A percentile compares a stretch with the other conserved stretches of the same genome.
Evolutionary conservation across 2,113 vertebrate species (phyloP).

Genomic region (Engraulis encrasicolus): DNA sequence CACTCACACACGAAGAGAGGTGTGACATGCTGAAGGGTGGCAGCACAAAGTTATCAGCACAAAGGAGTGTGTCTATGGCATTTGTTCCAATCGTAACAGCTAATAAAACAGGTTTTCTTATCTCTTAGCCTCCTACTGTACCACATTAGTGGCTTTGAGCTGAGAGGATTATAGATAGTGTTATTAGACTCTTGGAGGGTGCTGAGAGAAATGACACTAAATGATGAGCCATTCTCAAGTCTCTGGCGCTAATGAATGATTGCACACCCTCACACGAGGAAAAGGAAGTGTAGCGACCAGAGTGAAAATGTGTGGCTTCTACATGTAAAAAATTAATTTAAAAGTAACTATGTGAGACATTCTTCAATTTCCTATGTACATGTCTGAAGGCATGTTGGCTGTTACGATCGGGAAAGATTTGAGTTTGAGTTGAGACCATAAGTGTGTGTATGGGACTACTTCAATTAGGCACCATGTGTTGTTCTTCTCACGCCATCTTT

Average conservation of each 20-base stretch:
- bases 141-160: not conserved
- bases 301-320: too few relatives aligned
- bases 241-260: not conserved
- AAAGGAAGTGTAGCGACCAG: too few relatives aligned
- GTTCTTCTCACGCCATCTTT: too few relatives aligned
- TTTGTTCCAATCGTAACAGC: not conserved
- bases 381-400: too few relatives aligned
- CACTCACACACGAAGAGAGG: too few relatives aligned
- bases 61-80: not conserved
- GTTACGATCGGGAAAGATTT: too few relatives aligned
- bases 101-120: not conserved
- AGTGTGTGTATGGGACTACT: too few relatives aligned
- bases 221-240: slow-evolving; percentile 1
- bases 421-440: too few relatives aligned
- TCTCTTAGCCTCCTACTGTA: not conserved
- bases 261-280: not conserved
- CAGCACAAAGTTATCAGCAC: not conserved
- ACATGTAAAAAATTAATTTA: too few relatives aligned
- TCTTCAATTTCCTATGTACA: too few relatives aligned
- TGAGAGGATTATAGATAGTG: not conserved
- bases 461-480: too few relatives aligned
- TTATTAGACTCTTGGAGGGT: not conserved
- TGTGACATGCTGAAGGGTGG: not conserved
- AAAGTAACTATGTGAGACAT: too few relatives aligned
- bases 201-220: not conserved